Conservation (phyloP, 2,113 vertebrate species). For the Promerops cafer region DNA sequence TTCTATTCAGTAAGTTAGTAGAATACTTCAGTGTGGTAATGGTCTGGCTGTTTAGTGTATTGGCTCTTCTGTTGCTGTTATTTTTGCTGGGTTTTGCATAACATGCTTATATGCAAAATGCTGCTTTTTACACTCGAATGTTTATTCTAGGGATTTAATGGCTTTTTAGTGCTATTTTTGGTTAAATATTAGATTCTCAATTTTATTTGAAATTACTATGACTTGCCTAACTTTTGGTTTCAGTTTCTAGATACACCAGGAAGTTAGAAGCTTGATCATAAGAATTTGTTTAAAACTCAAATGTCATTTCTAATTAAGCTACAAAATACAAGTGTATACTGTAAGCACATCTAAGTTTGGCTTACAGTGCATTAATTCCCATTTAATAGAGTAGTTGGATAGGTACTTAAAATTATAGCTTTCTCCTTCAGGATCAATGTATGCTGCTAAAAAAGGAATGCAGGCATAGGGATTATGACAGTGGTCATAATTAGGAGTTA, state of each 20-base stretch:
- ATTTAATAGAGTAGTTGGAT: background rate
- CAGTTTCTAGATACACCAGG: background rate
- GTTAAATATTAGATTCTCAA: background rate
- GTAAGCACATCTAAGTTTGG: background rate
- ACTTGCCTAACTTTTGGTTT: background rate
- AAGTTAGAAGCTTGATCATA: background rate
- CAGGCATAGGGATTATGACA: background rate
- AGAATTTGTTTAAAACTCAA: background rate
- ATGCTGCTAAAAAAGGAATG: background rate
- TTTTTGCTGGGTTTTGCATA: background rate
- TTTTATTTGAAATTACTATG: background rate
- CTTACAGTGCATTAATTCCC: background rate
- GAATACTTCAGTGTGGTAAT: background rate
- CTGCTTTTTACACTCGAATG: background rate
- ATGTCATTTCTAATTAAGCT: background rate
- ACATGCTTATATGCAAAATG: rapidly evolving
- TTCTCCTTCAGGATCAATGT: background rate
- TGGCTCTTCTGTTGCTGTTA: background rate
- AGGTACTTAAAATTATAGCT: background rate
- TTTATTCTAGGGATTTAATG: background rate
- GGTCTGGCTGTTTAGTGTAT: background rate
- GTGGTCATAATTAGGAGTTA: too few species aligned
- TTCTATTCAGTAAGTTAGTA: background rate
- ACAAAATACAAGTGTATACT: background rate
- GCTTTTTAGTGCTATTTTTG: background rate